Conservation (phyloP, 2,113 vertebrate genomes). For the Pteropus alecto region DNA sequence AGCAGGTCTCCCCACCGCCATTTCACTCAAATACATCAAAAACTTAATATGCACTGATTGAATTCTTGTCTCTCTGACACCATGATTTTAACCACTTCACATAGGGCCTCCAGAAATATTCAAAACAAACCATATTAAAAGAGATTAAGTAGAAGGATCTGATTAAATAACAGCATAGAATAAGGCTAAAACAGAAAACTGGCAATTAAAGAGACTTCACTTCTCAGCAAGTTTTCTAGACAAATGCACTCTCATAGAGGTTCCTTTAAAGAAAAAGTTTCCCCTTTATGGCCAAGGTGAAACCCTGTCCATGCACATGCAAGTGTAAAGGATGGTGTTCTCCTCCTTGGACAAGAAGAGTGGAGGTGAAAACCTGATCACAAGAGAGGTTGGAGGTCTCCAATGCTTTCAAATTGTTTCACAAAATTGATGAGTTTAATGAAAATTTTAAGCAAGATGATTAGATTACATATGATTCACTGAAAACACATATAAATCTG, state of each 20-base stretch:
- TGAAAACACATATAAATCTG: constrained; percentile 33
- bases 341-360: neutral
- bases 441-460: constrained; percentile 50
- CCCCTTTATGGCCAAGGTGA: neutral
- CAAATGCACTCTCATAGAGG: neutral
- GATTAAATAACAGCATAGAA: neutral
- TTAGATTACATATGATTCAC: constrained; percentile 55
- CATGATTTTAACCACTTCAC: constrained; percentile 31
- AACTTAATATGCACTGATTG: neutral
- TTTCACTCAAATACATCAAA: neutral
- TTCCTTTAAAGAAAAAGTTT: neutral
- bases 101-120: constrained; percentile 24
- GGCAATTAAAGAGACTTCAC: neutral
- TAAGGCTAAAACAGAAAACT: constrained; percentile 1
- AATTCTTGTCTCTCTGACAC: constrained; percentile 7
- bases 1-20: neutral
- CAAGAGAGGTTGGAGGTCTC: neutral
- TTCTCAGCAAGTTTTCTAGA: constrained; percentile 19
- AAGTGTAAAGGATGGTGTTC: neutral
- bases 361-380: neutral
- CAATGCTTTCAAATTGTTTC: neutral
- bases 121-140: constrained; percentile 38
- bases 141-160: neutral
- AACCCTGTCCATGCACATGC: neutral
- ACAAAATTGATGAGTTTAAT: constrained; percentile 47